A percentile compares a stretch with the other conserved stretches of the same genome.
Conservation (phyloP, 2,113 vertebrate species). For the Muntiacus muntjak region DNA sequence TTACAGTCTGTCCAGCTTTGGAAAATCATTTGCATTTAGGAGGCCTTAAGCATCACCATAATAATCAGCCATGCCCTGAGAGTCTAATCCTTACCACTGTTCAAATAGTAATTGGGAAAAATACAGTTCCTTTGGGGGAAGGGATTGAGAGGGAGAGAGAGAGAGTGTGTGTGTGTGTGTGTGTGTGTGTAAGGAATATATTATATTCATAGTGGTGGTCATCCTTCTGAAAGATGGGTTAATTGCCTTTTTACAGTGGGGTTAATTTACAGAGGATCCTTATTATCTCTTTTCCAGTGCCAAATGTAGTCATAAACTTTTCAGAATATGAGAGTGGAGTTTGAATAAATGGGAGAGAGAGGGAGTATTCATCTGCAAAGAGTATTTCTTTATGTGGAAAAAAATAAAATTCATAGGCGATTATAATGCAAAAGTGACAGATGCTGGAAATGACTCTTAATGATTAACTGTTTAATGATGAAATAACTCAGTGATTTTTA, state of each 20-base stretch:
- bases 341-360: neutral
- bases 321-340: neutral
- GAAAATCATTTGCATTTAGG: neutral
- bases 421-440: neutral
- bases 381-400: neutral
- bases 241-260: neutral
- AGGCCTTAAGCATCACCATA: neutral
- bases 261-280: neutral
- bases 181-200: too few relatives aligned
- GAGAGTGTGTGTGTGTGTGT: neutral
- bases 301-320: neutral
- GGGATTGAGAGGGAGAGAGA: neutral
- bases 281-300: neutral
- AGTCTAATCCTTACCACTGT: neutral
- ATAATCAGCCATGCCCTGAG: neutral
- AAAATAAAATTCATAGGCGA: neutral
- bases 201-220: neutral
- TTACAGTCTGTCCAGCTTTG: neutral
- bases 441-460: neutral
- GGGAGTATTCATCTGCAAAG: neutral
- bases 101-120: slow-evolving; percentile 30
- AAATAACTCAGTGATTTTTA: neutral
- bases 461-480: neutral
- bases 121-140: neutral
- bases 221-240: neutral